Conservation (phyloP, 2,797 vertebrate genomes). For the Micrastur ruficollis region DNA sequence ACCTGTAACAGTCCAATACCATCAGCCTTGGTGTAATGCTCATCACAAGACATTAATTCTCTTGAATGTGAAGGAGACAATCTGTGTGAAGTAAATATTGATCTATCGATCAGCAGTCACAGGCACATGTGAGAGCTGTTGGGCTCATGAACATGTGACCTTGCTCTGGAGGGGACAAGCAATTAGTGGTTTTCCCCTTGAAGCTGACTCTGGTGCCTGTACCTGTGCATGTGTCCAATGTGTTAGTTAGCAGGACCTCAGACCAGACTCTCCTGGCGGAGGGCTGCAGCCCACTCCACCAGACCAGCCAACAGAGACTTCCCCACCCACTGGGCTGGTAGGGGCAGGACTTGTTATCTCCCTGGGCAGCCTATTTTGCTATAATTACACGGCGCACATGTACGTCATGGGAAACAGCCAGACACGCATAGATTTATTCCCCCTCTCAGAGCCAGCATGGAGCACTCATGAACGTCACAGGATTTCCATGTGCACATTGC, state of each 20-base stretch:
- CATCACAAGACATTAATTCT: neutral
- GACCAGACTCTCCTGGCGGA: accelerated
- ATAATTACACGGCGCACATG: accelerated
- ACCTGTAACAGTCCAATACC: neutral
- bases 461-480: accelerated
- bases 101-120: neutral
- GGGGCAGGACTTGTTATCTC: neutral
- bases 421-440: neutral
- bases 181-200: neutral
- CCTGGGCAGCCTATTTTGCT: neutral
- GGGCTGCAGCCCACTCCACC: neutral
- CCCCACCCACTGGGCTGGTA: accelerated
- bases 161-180: neutral
- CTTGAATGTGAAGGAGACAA: neutral
- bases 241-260: accelerated
- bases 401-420: neutral
- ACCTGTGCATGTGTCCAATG: accelerated
- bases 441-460: neutral
- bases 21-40: neutral
- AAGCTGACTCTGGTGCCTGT: neutral
- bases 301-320: neutral
- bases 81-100: neutral
- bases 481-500: neutral
- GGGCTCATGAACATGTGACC: neutral
- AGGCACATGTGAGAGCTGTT: neutral